Evolutionary conservation across 37 sponge, comb jelly and placozoan species (phyloP).

Genomic region (Halichondria panicea): DNA sequence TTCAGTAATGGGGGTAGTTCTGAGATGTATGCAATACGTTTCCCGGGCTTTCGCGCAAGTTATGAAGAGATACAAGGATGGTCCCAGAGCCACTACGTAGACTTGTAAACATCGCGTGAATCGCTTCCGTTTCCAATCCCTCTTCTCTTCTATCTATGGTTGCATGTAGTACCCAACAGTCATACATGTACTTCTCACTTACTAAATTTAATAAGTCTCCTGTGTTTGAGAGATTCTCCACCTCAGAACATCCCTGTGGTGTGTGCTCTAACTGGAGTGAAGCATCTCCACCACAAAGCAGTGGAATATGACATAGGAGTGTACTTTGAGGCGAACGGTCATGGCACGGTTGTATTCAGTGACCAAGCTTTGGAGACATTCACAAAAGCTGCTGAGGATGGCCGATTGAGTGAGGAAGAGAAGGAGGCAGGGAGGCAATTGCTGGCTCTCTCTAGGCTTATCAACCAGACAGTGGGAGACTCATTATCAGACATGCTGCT

Average conservation of each 20-base stretch:
- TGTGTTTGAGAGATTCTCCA: no score
- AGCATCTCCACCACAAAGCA: slow-evolving; percentile 86
- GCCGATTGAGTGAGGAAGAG: slow-evolving; percentile 8
- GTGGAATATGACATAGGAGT: slow-evolving; percentile 87
- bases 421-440: slow-evolving; percentile 51
- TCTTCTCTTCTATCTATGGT: no score
- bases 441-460: slow-evolving; percentile 49
- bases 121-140: no score
- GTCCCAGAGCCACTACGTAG: no score
- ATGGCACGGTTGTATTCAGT: slow-evolving; percentile 94
- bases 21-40: no score
- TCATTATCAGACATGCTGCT: slow-evolving; percentile 85
- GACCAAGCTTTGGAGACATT: slow-evolving; percentile 64
- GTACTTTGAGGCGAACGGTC: slow-evolving; percentile 98
- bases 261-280: slow-evolving; percentile 91
- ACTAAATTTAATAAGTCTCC: no score
- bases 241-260: slow-evolving; percentile 60
- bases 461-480: slow-evolving; percentile 93
- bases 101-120: no score
- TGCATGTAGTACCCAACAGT: no score
- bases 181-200: no score
- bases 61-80: no score
- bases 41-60: no score
- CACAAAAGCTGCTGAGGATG: slow-evolving; percentile 14
- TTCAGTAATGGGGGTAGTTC: no score